phyloP scores from a whole-genome alignment of 2,113 vertebrate species.

The Nesogale talazaci region DNA sequence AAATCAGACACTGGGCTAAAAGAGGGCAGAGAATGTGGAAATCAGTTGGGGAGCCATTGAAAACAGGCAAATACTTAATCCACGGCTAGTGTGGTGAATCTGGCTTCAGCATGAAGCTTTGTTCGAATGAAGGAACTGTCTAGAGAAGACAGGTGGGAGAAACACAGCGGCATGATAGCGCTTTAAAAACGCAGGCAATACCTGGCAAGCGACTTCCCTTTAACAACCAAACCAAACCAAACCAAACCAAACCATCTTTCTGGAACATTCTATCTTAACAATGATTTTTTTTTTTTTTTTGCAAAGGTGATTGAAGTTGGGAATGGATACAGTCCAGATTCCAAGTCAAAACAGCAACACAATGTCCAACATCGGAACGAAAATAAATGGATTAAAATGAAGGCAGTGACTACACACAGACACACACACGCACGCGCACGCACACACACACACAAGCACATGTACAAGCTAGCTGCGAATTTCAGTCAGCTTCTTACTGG shows the following conservation, averaged over 20 bases:
- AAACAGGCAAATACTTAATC: slow-evolving; percentile 15
- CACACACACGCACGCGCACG: slow-evolving; percentile 62
- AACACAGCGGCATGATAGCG: slow-evolving; percentile 61
- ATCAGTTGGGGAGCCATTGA: slow-evolving; percentile 9
- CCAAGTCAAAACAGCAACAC: slow-evolving; percentile 81
- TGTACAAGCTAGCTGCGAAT: slow-evolving; percentile 76
- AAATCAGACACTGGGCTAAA: slow-evolving; percentile 36
- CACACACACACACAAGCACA: slow-evolving; percentile 78
- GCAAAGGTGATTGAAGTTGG: slow-evolving; percentile 58
- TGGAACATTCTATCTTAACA: slow-evolving; percentile 45
- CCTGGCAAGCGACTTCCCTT: slow-evolving; percentile 47
- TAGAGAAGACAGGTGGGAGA: slow-evolving; percentile 42
- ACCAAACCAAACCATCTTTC: neutral
- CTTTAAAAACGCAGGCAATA: slow-evolving; percentile 53
- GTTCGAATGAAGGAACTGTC: slow-evolving; percentile 65
- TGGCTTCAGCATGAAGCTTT: slow-evolving; percentile 60
- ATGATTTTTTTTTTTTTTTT: slow-evolving; percentile 55
- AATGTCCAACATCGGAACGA: slow-evolving; percentile 72
- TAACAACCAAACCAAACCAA: neutral
- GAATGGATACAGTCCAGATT: slow-evolving; percentile 78
- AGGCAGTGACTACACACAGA: slow-evolving; percentile 77
- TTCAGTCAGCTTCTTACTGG: slow-evolving; percentile 76
- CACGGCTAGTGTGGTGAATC: slow-evolving; percentile 52
- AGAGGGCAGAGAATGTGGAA: neutral
- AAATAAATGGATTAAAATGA: slow-evolving; percentile 77